Conservation (phyloP, 2,888 invertebrate species). For the Cybosia mesomella region DNA sequence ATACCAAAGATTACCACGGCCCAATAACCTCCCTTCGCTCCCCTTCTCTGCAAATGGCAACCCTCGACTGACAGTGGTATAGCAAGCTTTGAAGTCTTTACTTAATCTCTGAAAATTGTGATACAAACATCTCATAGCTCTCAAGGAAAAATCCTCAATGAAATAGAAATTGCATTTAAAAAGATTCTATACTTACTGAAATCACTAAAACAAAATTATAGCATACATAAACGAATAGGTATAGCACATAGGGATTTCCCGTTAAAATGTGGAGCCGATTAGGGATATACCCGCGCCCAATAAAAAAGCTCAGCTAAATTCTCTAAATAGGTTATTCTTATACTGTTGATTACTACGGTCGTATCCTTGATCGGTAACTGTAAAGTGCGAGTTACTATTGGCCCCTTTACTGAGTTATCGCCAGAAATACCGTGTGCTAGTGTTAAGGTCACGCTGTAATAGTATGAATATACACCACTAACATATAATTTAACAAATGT, state of each 20-base stretch:
- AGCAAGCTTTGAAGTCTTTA: neutral
- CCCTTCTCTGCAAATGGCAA: neutral
- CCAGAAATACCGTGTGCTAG: neutral
- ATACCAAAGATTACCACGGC: too few relatives aligned
- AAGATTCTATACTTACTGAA: too few relatives aligned
- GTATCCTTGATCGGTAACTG: neutral
- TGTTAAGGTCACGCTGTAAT: neutral
- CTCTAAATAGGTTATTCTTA: neutral
- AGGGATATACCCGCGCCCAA: neutral
- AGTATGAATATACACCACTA: neutral
- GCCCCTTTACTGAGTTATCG: neutral
- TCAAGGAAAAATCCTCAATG: neutral
- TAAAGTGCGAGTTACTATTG: neutral
- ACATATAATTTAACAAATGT: neutral
- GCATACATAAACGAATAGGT: neutral
- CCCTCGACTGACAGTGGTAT: neutral
- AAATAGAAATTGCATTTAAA: neutral
- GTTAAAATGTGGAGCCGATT: neutral
- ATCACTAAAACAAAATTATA: neutral
- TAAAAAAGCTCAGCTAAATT: neutral
- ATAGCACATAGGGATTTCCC: neutral
- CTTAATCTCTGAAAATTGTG: neutral
- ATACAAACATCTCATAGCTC: neutral
- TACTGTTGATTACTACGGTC: neutral
- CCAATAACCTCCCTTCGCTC: neutral